These are phyloP conservation scores for Poeciliopsis prolifica DNA, from an alignment of 2,113 vertebrate species.

Conservation along the genomic window DNA sequence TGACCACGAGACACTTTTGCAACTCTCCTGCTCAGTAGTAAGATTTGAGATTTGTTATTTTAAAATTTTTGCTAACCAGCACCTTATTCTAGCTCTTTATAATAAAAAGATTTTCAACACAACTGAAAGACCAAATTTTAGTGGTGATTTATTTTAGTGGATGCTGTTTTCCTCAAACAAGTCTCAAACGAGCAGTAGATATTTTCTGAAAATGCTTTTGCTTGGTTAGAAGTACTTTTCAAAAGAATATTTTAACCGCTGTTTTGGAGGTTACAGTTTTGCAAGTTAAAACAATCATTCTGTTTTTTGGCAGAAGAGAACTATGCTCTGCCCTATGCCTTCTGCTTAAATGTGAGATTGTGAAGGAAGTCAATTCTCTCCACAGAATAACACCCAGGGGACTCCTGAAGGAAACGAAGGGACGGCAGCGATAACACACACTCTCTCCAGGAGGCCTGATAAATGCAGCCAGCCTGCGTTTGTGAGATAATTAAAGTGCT, in stretches of 20 bases:
- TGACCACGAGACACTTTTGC: not conserved
- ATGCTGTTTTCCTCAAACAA: not conserved
- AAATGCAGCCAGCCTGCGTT: slow-evolving; percentile 50
- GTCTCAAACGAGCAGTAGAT: not conserved
- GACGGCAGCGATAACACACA: slow-evolving; percentile 45
- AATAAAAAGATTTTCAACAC: not conserved
- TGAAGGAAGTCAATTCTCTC: slow-evolving; percentile 37
- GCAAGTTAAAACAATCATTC: slow-evolving; percentile 15
- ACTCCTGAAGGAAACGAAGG: slow-evolving; percentile 36
- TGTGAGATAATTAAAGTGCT: slow-evolving; percentile 62
- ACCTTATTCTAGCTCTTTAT: not conserved
- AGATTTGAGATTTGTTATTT: not conserved
- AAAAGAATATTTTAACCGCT: slow-evolving; percentile 13
- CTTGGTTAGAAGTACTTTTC: not conserved
- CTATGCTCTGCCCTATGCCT: slow-evolving; percentile 8
- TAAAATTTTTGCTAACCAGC: not conserved
- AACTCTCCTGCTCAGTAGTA: not conserved
- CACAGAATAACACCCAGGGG: slow-evolving; percentile 33
- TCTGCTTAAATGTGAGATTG: slow-evolving; percentile 48
- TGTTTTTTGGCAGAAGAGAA: slow-evolving; percentile 24
- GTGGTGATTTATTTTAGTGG: too few species aligned
- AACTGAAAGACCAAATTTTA: not conserved
- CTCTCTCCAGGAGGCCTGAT: slow-evolving; percentile 53
- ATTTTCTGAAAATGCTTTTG: slow-evolving; percentile 8
- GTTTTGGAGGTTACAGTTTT: slow-evolving; percentile 6